Evolutionary conservation across 2,888 invertebrate species (phyloP), one percentile per base, ranked within the genome.

Genomic region (Heliconius erato): DNA sequence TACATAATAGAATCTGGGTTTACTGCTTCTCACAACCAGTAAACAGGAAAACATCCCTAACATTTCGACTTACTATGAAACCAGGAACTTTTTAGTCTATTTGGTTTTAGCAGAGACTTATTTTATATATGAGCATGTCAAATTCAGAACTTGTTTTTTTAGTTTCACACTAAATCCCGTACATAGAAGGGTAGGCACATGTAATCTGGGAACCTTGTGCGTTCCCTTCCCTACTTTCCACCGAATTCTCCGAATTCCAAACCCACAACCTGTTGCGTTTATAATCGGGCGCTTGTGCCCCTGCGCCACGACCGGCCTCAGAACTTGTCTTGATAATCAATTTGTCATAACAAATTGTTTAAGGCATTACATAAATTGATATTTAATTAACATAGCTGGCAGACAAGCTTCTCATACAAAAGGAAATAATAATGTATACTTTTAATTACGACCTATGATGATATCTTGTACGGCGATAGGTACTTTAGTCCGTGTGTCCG

Each of bases 1-100:
- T 87, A 89, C 88, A 90, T 91, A 91, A 91, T 90, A 90, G 91
- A 91, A 91, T 92, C 90, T 89, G 88, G 89, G 88, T 91, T 92
- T 91, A 81, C 77, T 81, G 90, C 91, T 90, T 88, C 87, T 26
- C 63, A 88, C 84, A 85, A 87, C 86, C 87, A 85, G 78, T 67
- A 67, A 78, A 67, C 78, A 82, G 69, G 71, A 68, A 76, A 74
- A 79, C 35, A 54, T 63, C 32, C 74, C 32, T 11, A 76, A 74
- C 28, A 35, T 80, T 74, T 54, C 59, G 28, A 12, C 23, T 68
- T 40, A 68, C 35, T 54, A 44, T 28, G 40, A 65, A 23, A 49
- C 16, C 35, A 63, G 26, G 35, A 76, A 63, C 26, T 35, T 44
- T 11, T 40, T 40, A 11, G 44, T 44, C 14, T 40, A 44, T 63